phyloP scores from a whole-genome alignment of 2,113 vertebrate species.

The Hemiprocne comata region DNA sequence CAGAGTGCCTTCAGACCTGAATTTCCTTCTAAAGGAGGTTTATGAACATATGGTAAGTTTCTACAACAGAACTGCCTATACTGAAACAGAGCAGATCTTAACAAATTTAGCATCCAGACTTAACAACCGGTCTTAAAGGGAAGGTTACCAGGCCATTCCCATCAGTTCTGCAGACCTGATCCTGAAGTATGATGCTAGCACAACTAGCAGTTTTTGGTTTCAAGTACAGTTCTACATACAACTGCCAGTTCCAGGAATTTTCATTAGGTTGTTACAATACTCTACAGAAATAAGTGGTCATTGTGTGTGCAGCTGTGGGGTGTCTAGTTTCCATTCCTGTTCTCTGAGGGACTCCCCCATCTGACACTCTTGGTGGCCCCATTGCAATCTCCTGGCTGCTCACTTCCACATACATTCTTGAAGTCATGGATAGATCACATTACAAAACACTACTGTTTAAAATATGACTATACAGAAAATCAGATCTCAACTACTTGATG shows the following conservation, averaged over 20 bases:
- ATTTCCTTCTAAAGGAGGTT: background rate
- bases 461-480: background rate
- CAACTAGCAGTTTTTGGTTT: background rate
- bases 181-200: background rate
- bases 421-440: rapidly evolving
- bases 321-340: background rate
- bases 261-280: background rate
- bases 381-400: background rate
- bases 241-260: background rate
- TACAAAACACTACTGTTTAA: background rate
- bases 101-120: background rate
- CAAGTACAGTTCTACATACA: background rate
- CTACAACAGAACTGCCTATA: rapidly evolving
- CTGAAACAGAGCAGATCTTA: background rate
- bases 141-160: background rate
- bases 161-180: background rate
- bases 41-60: background rate
- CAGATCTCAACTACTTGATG: background rate
- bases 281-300: background rate
- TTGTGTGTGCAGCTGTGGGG: rapidly evolving
- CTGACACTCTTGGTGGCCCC: rapidly evolving
- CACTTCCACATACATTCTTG: background rate
- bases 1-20: background rate
- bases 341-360: background rate
- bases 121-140: background rate